phyloP scores from a whole-genome alignment of 1,140 invertebrate genomes.

The Phortica variegata region DNA sequence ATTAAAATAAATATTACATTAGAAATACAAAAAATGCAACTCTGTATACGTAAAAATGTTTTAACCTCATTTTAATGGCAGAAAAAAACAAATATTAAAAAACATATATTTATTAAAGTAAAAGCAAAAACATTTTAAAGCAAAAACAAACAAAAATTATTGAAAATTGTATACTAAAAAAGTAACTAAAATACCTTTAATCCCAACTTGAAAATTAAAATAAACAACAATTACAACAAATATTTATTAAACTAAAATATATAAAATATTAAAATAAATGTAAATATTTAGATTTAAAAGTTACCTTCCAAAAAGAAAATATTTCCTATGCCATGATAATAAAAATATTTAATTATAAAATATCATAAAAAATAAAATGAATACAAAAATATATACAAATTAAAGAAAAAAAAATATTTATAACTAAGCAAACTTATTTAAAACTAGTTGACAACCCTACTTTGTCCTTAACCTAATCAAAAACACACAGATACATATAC shows the following conservation, averaged over 20 bases:
- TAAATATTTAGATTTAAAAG: conserved; percentile 36
- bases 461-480: no score
- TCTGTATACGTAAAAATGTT: conserved; percentile 10
- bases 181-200: no score
- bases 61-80: conserved; percentile 29
- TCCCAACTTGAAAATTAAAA: not conserved
- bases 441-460: no score
- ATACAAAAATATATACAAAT: conserved; percentile 13
- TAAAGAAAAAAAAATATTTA: no score
- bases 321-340: no score
- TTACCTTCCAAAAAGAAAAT: conserved; percentile 45
- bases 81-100: conserved; percentile 3
- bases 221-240: not conserved
- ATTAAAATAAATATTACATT: conserved; percentile 42
- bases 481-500: no score
- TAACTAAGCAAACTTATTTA: no score
- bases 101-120: conserved; percentile 5
- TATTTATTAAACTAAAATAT: conserved; percentile 1
- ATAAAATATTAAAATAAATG: conserved; percentile 14
- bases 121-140: conserved; percentile 20
- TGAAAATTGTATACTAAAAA: not conserved
- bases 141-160: conserved; percentile 5
- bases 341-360: no score
- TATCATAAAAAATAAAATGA: conserved; percentile 19
- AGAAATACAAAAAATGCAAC: conserved; percentile 13